Conservation (phyloP, 2,888 invertebrate genomes). For the Hirtodrosophila confusa region DNA sequence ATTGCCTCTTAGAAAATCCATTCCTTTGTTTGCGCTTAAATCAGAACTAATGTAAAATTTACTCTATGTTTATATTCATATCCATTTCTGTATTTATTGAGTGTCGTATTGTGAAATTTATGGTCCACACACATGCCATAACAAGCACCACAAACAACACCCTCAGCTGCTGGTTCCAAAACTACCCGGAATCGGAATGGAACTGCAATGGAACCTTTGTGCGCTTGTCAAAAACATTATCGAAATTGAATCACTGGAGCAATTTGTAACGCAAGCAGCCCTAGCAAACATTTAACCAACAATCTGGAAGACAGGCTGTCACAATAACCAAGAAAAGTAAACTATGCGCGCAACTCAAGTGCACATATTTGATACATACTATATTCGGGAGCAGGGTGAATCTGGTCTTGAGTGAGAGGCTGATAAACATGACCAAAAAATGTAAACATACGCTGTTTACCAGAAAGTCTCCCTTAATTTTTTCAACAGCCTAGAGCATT, state of each 20-base stretch:
- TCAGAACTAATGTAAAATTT: conserved; percentile 37
- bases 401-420: conserved; percentile 12
- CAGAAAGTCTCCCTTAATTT: conserved; percentile 18
- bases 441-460: conserved; percentile 58
- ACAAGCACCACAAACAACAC: conserved; percentile 1
- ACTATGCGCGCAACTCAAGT: conserved; percentile 15
- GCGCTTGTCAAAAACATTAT: conserved; percentile 50
- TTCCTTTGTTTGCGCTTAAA: conserved; percentile 29
- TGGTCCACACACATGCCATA: conserved; percentile 28
- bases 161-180: conserved; percentile 1
- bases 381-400: conserved; percentile 12
- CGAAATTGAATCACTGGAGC: conserved; percentile 74
- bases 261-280: conserved; percentile 73
- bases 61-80: conserved; percentile 27
- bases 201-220: conserved; percentile 18
- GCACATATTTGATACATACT: conserved; percentile 12
- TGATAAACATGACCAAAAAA: conserved; percentile 46
- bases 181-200: neutral
- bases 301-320: conserved; percentile 50
- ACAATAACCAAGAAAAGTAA: conserved; percentile 38
- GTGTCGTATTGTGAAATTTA: conserved; percentile 52
- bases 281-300: conserved; percentile 36
- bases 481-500: neutral
- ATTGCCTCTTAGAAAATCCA: conserved; percentile 7
- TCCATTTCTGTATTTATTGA: conserved; percentile 48